These are phyloP conservation scores for Trogon melanurus DNA, from an alignment of 2,113 vertebrate genomes.

Conservation along the genomic window DNA sequence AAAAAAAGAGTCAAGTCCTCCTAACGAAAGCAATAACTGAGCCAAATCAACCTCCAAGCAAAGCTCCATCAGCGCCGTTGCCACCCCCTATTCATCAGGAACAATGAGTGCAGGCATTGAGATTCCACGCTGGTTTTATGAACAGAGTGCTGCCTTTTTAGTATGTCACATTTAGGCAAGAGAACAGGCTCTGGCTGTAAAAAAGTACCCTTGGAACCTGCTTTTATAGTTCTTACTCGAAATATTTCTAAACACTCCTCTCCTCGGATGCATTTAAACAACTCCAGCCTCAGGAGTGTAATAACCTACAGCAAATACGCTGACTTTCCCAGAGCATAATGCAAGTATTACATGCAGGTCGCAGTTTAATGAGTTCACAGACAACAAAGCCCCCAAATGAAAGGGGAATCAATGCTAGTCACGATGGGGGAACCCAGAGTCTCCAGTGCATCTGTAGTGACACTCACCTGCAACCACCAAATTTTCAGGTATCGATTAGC, in stretches of 20 bases:
- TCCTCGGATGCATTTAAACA: constrained; percentile 46
- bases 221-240: constrained; percentile 39
- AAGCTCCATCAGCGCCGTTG: background rate
- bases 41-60: background rate
- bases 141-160: constrained; percentile 13
- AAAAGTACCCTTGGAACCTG: constrained; percentile 22
- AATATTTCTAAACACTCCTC: constrained; percentile 43
- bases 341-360: background rate
- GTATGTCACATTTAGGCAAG: constrained; percentile 15
- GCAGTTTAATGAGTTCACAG: constrained; percentile 38
- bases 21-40: background rate
- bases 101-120: constrained; percentile 16
- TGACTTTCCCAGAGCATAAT: background rate
- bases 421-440: background rate
- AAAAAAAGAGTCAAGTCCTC: background rate
- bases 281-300: constrained; percentile 5
- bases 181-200: constrained; percentile 38
- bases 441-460: background rate
- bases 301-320: background rate
- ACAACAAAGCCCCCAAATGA: background rate
- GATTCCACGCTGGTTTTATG: constrained; percentile 16
- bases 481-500: background rate
- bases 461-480: background rate
- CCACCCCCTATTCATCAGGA: constrained; percentile 35
- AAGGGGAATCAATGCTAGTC: background rate